These are phyloP conservation scores for Protomyctophum bolini DNA, from an alignment of 2,113 vertebrate genomes.

Conservation along the genomic window DNA sequence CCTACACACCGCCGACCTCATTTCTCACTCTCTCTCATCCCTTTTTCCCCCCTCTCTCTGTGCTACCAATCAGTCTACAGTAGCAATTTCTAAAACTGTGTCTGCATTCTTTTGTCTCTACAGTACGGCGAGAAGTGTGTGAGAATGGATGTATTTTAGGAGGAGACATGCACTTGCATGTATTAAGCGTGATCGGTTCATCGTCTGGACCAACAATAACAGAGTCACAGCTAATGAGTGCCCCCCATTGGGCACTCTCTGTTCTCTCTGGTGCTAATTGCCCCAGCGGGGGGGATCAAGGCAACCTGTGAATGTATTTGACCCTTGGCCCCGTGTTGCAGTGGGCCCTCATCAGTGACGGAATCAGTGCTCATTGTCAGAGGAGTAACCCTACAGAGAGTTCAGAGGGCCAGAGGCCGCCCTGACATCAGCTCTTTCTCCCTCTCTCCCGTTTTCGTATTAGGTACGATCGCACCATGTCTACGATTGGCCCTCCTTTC, in stretches of 20 bases:
- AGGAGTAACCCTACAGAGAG: constrained; percentile 47
- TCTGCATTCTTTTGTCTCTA: constrained; percentile 27
- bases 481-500: neutral
- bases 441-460: neutral
- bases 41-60: constrained; percentile 25
- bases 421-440: constrained; percentile 45
- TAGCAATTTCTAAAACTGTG: neutral
- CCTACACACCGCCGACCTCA: constrained; percentile 31
- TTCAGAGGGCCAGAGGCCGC: constrained; percentile 39
- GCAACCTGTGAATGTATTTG: constrained; percentile 64
- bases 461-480: too few species aligned
- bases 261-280: constrained; percentile 59
- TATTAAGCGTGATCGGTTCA: constrained; percentile 20
- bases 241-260: constrained; percentile 44
- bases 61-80: too few species aligned
- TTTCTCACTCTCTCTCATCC: neutral
- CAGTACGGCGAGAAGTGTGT: constrained; percentile 1
- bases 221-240: constrained; percentile 46
- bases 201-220: constrained; percentile 45
- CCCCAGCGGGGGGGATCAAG: constrained; percentile 23
- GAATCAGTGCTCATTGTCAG: constrained; percentile 59
- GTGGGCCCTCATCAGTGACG: constrained; percentile 46
- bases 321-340: constrained; percentile 52
- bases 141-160: constrained; percentile 1
- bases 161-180: constrained; percentile 9